Conservation (phyloP, 1,140 invertebrate species). For the Tetraneura akinire region DNA sequence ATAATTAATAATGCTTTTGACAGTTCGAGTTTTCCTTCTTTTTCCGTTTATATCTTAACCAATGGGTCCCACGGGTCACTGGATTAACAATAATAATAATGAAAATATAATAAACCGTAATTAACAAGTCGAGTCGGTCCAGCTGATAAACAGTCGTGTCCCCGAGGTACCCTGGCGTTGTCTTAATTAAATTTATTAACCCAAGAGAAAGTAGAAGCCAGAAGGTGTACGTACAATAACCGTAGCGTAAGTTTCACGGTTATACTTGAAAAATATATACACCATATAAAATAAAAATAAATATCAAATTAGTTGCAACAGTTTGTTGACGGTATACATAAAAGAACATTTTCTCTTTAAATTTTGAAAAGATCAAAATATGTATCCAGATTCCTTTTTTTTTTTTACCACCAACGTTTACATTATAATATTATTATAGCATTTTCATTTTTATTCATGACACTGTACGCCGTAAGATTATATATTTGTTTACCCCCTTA, state of each 20-base stretch:
- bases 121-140: slow-evolving; percentile 43
- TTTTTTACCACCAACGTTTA: not conserved
- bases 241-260: slow-evolving; percentile 36
- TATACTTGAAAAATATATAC: not conserved
- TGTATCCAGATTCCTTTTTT: not conserved
- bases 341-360: slow-evolving; percentile 12
- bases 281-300: not conserved
- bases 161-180: slow-evolving; percentile 24
- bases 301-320: slow-evolving; percentile 26
- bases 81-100: slow-evolving; percentile 49
- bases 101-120: slow-evolving; percentile 51
- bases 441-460: slow-evolving; percentile 13
- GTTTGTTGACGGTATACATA: slow-evolving; percentile 1
- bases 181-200: slow-evolving; percentile 50
- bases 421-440: not conserved
- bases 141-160: slow-evolving; percentile 37
- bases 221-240: slow-evolving; percentile 17
- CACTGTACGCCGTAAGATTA: not conserved
- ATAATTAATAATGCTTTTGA: not conserved
- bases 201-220: slow-evolving; percentile 18
- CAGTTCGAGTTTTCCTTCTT: slow-evolving; percentile 20
- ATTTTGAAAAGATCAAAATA: not conserved
- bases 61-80: slow-evolving; percentile 24
- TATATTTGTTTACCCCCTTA: not conserved
- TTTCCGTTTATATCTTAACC: not conserved